Conservation (phyloP, 1,140 invertebrate species). For the Pogonognathellus flavescens region DNA sequence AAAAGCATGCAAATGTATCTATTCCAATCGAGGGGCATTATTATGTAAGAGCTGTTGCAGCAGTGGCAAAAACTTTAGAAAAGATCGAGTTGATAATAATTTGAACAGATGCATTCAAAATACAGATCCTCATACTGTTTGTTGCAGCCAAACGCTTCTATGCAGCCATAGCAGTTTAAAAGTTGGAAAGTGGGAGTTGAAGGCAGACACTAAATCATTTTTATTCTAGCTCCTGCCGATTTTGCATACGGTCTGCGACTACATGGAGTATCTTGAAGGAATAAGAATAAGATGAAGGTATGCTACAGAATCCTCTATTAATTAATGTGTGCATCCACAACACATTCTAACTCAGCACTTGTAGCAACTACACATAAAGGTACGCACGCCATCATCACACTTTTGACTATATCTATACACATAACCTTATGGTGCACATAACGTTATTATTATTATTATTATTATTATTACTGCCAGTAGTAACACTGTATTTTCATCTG, state of each 20-base stretch:
- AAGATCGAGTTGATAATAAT: neutral
- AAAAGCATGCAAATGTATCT: too few species aligned
- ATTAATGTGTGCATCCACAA: neutral
- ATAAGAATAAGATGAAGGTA: neutral
- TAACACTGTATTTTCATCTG: too few species aligned
- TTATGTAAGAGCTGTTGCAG: too few species aligned
- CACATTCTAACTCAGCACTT: too few species aligned
- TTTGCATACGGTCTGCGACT: neutral
- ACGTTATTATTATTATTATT: too few species aligned
- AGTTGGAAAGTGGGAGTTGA: constrained; percentile 15
- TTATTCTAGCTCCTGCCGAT: constrained; percentile 3
- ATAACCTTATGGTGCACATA: too few species aligned
- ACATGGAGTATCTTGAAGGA: neutral
- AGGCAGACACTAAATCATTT: constrained; percentile 6
- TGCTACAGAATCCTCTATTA: neutral
- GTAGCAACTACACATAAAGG: too few species aligned
- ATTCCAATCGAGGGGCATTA: too few species aligned
- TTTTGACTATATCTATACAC: too few species aligned
- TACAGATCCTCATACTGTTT: neutral
- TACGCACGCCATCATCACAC: too few species aligned
- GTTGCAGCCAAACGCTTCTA: neutral
- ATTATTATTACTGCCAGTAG: too few species aligned
- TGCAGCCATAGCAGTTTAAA: too few species aligned
- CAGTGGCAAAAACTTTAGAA: neutral
- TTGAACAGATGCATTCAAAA: neutral